Evolutionary conservation across 2,888 invertebrate species (phyloP).

Genomic region (Deladenus siricidicola): DNA sequence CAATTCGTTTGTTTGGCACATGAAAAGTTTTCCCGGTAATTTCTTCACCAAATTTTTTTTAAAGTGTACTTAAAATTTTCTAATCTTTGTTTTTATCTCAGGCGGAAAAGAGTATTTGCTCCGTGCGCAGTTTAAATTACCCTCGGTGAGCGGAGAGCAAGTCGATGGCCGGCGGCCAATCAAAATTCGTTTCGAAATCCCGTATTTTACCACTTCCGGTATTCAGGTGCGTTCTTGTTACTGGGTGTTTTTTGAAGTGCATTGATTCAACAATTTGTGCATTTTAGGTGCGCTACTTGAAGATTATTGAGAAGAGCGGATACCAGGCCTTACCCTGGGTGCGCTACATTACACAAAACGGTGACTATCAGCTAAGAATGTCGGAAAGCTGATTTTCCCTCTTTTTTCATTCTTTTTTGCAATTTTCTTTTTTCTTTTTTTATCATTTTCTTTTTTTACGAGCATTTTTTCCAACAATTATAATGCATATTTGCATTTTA

Average conservation of each 20-base stretch:
- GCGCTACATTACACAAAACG: slow-evolving; percentile 97
- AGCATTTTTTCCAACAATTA: slow-evolving; percentile 1
- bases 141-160: slow-evolving; percentile 88
- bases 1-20: slow-evolving; percentile 82
- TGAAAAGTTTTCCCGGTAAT: slow-evolving; percentile 49
- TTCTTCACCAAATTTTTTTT: neutral
- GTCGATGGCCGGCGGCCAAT: slow-evolving; percentile 92
- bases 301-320: slow-evolving; percentile 97
- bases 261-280: neutral
- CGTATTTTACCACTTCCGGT: slow-evolving; percentile 95
- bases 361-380: slow-evolving; percentile 88
- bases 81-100: slow-evolving; percentile 10
- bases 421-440: too few relatives aligned
- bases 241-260: neutral
- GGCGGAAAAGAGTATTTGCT: slow-evolving; percentile 96
- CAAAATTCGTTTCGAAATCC: slow-evolving; percentile 96
- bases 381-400: too few relatives aligned
- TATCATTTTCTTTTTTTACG: neutral
- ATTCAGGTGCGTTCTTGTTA: slow-evolving; percentile 67
- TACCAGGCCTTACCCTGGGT: slow-evolving; percentile 99
- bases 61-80: neutral
- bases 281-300: slow-evolving; percentile 72
- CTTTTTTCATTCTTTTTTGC: too few relatives aligned
- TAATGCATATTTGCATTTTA: too few relatives aligned
- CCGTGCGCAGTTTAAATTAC: slow-evolving; percentile 93